Evolutionary conservation across 2,888 invertebrate genomes (phyloP).

Genomic region (Tipula vernalis): DNA sequence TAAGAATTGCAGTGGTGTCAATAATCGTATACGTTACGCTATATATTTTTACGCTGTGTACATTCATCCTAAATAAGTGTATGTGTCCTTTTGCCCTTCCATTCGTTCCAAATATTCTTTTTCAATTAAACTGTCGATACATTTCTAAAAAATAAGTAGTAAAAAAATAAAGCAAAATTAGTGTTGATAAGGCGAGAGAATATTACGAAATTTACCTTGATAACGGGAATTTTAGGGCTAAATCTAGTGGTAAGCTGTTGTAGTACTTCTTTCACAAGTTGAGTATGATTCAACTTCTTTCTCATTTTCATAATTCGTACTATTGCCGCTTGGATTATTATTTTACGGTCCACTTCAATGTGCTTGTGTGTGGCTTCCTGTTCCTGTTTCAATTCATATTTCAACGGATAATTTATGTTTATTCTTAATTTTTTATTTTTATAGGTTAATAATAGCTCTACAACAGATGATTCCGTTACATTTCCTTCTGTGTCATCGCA

Average conservation of each 20-base stretch:
- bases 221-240: conserved; percentile 93
- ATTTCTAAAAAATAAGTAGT: conserved; percentile 56
- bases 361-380: conserved; percentile 96
- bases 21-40: too few relatives aligned
- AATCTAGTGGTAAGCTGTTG: conserved; percentile 91
- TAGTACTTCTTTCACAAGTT: conserved; percentile 90
- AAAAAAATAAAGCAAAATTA: conserved; percentile 11
- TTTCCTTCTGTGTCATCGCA: conserved; percentile 67
- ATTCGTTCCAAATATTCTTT: conserved; percentile 97
- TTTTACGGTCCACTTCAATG: conserved; percentile 96
- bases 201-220: conserved; percentile 54
- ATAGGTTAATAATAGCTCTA: conserved; percentile 63
- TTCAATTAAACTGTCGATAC: conserved; percentile 98
- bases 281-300: conserved; percentile 86
- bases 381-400: conserved; percentile 92
- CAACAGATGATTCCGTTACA: conserved; percentile 55
- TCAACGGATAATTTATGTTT: conserved; percentile 95
- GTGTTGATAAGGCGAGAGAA: neutral
- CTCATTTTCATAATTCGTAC: conserved; percentile 98
- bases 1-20: too few relatives aligned
- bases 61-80: conserved; percentile 79
- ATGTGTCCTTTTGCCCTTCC: conserved; percentile 95
- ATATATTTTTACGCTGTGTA: neutral
- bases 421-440: conserved; percentile 95
- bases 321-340: conserved; percentile 87